Evolutionary conservation across 2,113 vertebrate species (phyloP).

Genomic region (Nestor notabilis): DNA sequence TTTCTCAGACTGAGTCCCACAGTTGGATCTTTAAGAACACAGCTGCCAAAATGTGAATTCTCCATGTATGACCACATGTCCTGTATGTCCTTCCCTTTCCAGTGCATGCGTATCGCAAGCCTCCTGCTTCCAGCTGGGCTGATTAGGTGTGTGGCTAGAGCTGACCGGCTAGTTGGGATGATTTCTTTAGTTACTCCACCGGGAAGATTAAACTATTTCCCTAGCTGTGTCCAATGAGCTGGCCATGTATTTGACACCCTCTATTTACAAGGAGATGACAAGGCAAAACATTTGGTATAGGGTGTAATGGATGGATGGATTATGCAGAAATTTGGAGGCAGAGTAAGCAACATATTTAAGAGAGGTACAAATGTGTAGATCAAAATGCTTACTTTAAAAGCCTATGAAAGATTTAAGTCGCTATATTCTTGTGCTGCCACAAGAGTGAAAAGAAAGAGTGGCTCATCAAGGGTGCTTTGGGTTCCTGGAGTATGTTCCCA

Average conservation of each 20-base stretch:
- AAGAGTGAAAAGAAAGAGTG: not conserved
- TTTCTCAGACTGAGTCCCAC: not conserved
- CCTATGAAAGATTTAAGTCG: not conserved
- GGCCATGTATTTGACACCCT: conserved; percentile 23
- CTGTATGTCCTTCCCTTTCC: not conserved
- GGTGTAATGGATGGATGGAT: conserved; percentile 29
- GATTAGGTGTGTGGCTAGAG: conserved; percentile 34
- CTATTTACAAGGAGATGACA: conserved; percentile 63
- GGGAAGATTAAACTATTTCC: conserved; percentile 34
- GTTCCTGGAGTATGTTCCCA: not conserved
- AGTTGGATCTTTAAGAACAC: not conserved
- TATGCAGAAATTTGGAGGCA: conserved; percentile 23
- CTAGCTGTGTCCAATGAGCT: conserved; percentile 1
- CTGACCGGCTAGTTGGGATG: not conserved
- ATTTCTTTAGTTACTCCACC: conserved; percentile 26
- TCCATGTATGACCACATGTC: not conserved
- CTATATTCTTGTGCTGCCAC: not conserved
- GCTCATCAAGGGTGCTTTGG: not conserved
- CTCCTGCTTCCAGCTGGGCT: not conserved
- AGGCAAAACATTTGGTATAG: conserved; percentile 23
- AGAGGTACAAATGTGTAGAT: not conserved
- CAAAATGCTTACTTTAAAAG: not conserved
- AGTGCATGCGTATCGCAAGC: not conserved
- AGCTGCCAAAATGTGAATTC: not conserved
- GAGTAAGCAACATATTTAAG: not conserved